phyloP scores from a whole-genome alignment of 2,888 invertebrate species.

The Empis stercorea region DNA sequence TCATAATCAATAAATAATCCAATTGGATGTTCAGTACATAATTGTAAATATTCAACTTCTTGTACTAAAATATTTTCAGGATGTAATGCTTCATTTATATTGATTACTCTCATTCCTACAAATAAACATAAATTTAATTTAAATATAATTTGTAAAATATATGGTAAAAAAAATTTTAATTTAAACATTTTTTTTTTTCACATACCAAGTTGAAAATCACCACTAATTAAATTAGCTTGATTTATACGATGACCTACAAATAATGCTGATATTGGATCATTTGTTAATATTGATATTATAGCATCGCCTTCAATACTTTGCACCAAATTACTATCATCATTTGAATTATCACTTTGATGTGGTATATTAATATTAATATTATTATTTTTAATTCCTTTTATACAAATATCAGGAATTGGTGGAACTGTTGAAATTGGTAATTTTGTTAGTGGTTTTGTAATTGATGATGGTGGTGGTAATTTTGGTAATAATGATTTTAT shows the following conservation, averaged over 20 bases:
- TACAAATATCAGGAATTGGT: constrained; percentile 26
- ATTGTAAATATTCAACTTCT: constrained; percentile 32
- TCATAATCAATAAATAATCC: constrained; percentile 32
- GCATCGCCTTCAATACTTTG: constrained; percentile 31
- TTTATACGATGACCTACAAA: constrained; percentile 35
- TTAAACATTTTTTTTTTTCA: background rate
- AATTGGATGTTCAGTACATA: constrained; percentile 29
- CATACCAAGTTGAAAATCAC: constrained; percentile 32
- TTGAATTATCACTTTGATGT: constrained; percentile 9
- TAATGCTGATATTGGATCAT: constrained; percentile 28
- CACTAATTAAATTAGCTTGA: constrained; percentile 27
- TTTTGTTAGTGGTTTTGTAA: constrained; percentile 10
- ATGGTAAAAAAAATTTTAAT: background rate
- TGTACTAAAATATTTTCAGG: constrained; percentile 30
- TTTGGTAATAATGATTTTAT: background rate
- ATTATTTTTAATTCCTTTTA: constrained; percentile 24
- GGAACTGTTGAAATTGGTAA: constrained; percentile 13
- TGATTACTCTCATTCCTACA: constrained; percentile 29
- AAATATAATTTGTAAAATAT: too few relatives aligned
- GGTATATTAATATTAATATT: background rate
- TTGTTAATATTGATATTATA: constrained; percentile 30
- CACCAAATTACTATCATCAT: constrained; percentile 21
- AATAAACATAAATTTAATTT: too few relatives aligned
- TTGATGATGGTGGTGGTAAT: constrained; percentile 2
- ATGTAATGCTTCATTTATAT: constrained; percentile 20